Percentiles rank a stretch among this genome's conserved stretches.
phyloP scores from a whole-genome alignment of 2,888 invertebrate species.

The Cryptophagus acutangulus region DNA sequence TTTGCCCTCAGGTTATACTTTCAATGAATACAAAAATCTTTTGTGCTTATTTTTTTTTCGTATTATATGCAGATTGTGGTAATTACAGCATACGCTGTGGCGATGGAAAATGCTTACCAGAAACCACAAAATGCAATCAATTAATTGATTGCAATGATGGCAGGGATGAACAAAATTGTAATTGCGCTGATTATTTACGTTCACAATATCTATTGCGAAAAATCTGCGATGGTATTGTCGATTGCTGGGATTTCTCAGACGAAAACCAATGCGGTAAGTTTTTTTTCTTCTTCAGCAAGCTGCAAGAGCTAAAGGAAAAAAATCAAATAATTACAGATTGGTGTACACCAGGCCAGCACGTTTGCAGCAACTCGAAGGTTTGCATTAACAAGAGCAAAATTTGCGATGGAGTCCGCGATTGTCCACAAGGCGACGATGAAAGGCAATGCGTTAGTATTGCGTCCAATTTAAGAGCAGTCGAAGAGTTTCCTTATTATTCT shows the following conservation, averaged over 20 bases:
- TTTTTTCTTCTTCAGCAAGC: not conserved
- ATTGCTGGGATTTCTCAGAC: slow-evolving; percentile 77
- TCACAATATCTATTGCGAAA: slow-evolving; percentile 66
- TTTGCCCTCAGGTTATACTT: too few species aligned
- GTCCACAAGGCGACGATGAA: slow-evolving; percentile 72
- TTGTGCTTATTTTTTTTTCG: slow-evolving; percentile 5
- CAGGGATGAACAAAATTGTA: slow-evolving; percentile 67
- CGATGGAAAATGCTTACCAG: slow-evolving; percentile 61
- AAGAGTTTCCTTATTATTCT: slow-evolving; percentile 58
- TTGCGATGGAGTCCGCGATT: slow-evolving; percentile 67
- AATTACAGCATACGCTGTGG: slow-evolving; percentile 53
- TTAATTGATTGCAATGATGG: slow-evolving; percentile 65
- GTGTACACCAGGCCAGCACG: slow-evolving; percentile 67
- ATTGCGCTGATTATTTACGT: slow-evolving; percentile 69
- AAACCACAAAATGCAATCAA: slow-evolving; percentile 65
- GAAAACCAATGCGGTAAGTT: slow-evolving; percentile 68
- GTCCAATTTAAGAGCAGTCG: slow-evolving; percentile 53
- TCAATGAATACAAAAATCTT: too few species aligned
- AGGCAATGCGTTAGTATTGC: slow-evolving; percentile 67
- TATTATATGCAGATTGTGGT: slow-evolving; percentile 25
- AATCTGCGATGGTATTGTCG: slow-evolving; percentile 73
- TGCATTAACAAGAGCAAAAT: slow-evolving; percentile 63
- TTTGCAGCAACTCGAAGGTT: slow-evolving; percentile 66
- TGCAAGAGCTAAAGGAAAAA: too few species aligned
- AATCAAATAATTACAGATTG: slow-evolving; percentile 66